Conservation (phyloP, 92 coral and sea anemone species). For the Phenganax stokvisi region DNA sequence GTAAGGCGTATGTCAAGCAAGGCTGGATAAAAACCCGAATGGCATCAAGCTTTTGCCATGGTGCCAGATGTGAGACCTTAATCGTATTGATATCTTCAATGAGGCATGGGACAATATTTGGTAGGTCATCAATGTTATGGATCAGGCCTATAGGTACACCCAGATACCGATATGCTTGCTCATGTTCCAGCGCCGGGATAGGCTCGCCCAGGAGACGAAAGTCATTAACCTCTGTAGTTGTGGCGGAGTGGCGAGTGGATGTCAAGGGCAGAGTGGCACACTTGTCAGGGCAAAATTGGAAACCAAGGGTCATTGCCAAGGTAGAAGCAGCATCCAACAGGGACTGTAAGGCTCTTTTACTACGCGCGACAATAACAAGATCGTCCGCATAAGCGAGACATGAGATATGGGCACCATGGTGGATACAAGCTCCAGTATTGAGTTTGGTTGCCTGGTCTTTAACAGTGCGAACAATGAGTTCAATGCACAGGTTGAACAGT, state of each 20-base stretch:
- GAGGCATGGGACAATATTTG: slow-evolving; percentile 12
- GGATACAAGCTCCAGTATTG: neutral
- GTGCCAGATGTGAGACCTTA: slow-evolving; percentile 10
- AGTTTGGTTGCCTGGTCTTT: slow-evolving; percentile 6
- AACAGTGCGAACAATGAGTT: slow-evolving; percentile 17
- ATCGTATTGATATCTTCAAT: slow-evolving; percentile 7
- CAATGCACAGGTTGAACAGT: slow-evolving; percentile 23
- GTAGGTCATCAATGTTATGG: slow-evolving; percentile 20
- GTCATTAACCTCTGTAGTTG: no score
- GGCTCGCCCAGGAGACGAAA: neutral
- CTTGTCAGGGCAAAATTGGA: slow-evolving; percentile 23
- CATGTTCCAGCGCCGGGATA: slow-evolving; percentile 4
- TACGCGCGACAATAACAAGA: slow-evolving; percentile 30
- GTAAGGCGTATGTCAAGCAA: slow-evolving; percentile 17
- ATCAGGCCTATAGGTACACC: slow-evolving; percentile 25
- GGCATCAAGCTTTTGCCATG: slow-evolving; percentile 25
- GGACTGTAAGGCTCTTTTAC: slow-evolving; percentile 19
- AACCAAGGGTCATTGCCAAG: slow-evolving; percentile 15
- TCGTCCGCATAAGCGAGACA: slow-evolving; percentile 35
- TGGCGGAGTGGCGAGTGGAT: neutral
- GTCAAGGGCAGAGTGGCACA: slow-evolving; percentile 23
- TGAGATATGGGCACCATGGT: neutral
- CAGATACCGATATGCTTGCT: slow-evolving; percentile 22
- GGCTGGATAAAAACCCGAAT: slow-evolving; percentile 13
- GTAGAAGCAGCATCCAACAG: neutral